These are phyloP conservation scores for Coregonus ussuriensis DNA, from an alignment of 2,797 vertebrate species.

Conservation along the genomic window DNA sequence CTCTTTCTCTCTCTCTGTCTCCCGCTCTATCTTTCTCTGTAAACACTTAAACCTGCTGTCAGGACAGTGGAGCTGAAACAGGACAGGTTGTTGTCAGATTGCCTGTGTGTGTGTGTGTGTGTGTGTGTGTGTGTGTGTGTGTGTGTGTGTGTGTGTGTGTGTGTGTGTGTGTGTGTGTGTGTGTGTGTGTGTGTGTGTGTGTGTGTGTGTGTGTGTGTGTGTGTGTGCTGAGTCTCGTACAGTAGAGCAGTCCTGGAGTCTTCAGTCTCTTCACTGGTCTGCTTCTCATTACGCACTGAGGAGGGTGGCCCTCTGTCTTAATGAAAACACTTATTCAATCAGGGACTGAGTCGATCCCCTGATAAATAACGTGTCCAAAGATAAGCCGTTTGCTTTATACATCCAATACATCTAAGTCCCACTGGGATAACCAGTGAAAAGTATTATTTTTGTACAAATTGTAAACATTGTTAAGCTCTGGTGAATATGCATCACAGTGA, in stretches of 20 bases:
- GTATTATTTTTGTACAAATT: background rate
- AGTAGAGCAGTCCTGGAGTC: constrained; percentile 35
- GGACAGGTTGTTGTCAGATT: background rate
- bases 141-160: too few species aligned
- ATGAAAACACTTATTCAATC: constrained; percentile 45
- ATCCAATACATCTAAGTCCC: background rate
- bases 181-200: too few species aligned
- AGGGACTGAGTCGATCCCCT: constrained; percentile 18
- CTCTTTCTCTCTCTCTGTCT: background rate
- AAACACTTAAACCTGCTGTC: background rate
- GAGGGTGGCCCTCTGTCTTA: constrained; percentile 42
- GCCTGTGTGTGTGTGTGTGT: too few species aligned
- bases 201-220: too few species aligned
- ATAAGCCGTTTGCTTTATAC: constrained; percentile 17
- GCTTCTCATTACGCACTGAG: constrained; percentile 48
- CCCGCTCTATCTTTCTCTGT: background rate
- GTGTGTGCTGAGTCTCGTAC: background rate
- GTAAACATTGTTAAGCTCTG: background rate
- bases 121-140: too few species aligned
- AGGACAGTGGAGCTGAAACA: background rate
- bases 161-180: too few species aligned
- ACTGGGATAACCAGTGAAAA: background rate
- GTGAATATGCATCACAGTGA: background rate
- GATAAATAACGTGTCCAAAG: constrained; percentile 28
- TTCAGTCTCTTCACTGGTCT: constrained; percentile 7